These are phyloP conservation scores for Varanus komodoensis DNA, from an alignment of 2,113 vertebrate genomes.

Conservation along the genomic window DNA sequence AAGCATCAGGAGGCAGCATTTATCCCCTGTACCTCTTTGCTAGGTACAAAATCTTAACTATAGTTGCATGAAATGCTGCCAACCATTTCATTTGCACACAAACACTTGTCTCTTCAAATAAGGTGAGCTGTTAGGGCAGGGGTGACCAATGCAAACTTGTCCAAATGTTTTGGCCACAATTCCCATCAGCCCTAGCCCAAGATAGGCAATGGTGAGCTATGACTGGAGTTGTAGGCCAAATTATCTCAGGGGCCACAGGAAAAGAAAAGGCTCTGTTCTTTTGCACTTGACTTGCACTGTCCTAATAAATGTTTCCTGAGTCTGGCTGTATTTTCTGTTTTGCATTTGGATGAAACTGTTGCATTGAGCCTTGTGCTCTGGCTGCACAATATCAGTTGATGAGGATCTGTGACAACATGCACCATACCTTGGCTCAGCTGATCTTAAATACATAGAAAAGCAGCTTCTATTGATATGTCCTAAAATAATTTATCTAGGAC, in stretches of 20 bases:
- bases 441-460: constrained; percentile 28
- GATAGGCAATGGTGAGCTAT: no score
- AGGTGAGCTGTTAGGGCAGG: neutral
- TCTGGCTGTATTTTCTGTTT: constrained; percentile 4
- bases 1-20: no score
- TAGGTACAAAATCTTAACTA: neutral
- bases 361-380: constrained; percentile 4
- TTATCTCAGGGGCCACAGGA: no score
- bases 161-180: no score
- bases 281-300: neutral
- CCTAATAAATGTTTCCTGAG: neutral
- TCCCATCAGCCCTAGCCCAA: no score
- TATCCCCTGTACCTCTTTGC: no score
- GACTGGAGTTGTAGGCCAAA: no score
- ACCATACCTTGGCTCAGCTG: neutral
- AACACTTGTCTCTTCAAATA: neutral
- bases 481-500: neutral
- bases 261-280: no score
- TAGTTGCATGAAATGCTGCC: neutral
- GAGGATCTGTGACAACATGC: neutral
- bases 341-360: neutral
- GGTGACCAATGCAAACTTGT: neutral
- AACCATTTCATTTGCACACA: neutral
- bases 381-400: constrained; percentile 32
- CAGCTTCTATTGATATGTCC: no score